Base-by-base conservation (phyloP, 2,797 vertebrate genomes). In the Takifugu ocellatus region DNA sequence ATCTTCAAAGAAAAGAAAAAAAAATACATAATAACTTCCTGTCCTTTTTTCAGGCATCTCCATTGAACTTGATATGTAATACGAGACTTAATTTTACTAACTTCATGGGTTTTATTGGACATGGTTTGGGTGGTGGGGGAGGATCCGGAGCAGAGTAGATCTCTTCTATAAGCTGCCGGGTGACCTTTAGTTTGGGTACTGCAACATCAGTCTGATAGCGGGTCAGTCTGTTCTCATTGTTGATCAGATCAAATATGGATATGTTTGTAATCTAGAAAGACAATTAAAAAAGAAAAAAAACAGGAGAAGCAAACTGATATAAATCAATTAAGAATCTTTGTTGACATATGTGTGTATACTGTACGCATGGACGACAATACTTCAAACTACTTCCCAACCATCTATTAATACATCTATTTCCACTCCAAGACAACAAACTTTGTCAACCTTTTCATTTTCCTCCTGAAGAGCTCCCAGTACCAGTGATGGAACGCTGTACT, bases 91-190 rank as follows among this genome's bases (percentile, higher is more conserved):
- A 25, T 31, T 11, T 44, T 17, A n/a, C 70, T 70, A 16, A 96
- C 95, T 93, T 95, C 93, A 91, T 93, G 47, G 95, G 92, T 80
- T 97, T 97, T 75, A 97, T 92, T 26, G 93, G 95, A 78, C 93
- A 93, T 1, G 89, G 86, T 66, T 87, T 93, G 54, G 92, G 92
- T 62, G 92, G 87, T 1, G 93, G 74, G 0, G 92, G 83, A 21
- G 92, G 85, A 24, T 92, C 89, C 24, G 94, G 91, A 44, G 89
- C 88, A 12, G 72, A 86, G 88, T 94, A 93, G 74, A 96, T 93
- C 81, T 97, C 95, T 78, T 96, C 94, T 43, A 97, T 96, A 33
- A 96, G 72, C 66, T 94, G 93, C 73, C 91, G 90, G 46, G 91
- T 93, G 71, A 95, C 66, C 68, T 93, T 93, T 14, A 94, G 92